Evolutionary conservation across 2,888 invertebrate species (phyloP), one percentile per base, ranked within the genome.

Genomic region (Eupithecia subfuscata): DNA sequence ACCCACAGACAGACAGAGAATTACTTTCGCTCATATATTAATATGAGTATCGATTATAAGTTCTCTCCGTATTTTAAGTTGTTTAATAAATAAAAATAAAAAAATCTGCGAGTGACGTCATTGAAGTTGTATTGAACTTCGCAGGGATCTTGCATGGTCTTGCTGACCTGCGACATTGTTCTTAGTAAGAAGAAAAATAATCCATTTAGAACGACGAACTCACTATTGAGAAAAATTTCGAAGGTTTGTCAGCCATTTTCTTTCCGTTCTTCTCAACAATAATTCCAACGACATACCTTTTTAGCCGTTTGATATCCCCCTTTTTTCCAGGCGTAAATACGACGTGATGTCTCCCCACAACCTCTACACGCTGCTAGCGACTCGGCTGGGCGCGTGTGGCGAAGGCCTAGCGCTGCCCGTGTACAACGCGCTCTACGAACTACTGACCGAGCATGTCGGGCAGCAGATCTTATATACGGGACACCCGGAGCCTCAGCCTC

Each of bases 331-430:
- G 95, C 96, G 99, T 86, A 99, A 99, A 94, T 99, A 99, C 94
- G 99, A 99, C 94, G 98, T 99, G 73, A 99, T 99, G 99, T 98
- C 98, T 82, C 99, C 99, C 2, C 98, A 99, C 95, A 99, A 99
- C 96, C 96, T 99, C 88, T 99, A 99, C 95, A 99, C 99, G 40
- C 95, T 99, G 86, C 96, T 99, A 84, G 98, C 99, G 52, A 99
- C 99, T 88, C 96, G 99, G 81, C 96, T 99, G 84, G 90, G 90
- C 78, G 90, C 91, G 74, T 77, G 89, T 79, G 98, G 98, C 87
- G 98, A 98, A 88, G 97, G 97, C 14, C 96, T 99, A 74, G 97
- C 99, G 71, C 95, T 99, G 92, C 97, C 99, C 70, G 99, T 98
- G 1, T 99, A 99, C 96, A 99, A 99, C 95, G 99, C 98, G 80